A percentile compares a stretch with the other conserved stretches of the same genome.
These are phyloP conservation scores for Axea sp. DNA, from an alignment of 2,888 invertebrate species.

Conservation along the genomic window DNA sequence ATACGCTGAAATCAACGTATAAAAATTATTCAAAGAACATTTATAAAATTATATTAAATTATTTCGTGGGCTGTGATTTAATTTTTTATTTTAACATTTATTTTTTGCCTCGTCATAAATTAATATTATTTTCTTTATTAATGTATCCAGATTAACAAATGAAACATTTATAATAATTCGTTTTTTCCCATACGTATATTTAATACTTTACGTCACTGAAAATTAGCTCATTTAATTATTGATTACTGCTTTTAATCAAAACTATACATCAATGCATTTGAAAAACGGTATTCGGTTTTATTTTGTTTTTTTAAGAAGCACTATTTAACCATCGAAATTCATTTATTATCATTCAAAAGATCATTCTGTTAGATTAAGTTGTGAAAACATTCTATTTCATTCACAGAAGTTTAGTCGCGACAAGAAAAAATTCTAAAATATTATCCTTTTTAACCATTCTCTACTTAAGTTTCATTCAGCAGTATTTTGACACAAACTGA, in stretches of 20 bases:
- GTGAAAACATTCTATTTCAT: conserved; percentile 31
- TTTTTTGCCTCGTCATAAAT: too few species aligned
- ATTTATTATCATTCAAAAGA: conserved; percentile 49
- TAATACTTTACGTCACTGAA: too few species aligned
- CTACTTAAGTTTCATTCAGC: conserved; percentile 26
- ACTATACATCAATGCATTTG: conserved; percentile 2
- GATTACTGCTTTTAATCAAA: conserved; percentile 9
- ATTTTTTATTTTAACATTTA: too few species aligned
- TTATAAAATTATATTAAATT: too few species aligned
- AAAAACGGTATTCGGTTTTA: conserved; percentile 30
- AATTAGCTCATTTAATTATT: too few species aligned
- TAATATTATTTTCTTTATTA: too few species aligned
- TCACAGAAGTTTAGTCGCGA: conserved; percentile 25
- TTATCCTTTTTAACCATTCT: conserved; percentile 29
- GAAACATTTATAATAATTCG: too few species aligned
- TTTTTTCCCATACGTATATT: too few species aligned
- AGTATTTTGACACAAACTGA: conserved; percentile 17
- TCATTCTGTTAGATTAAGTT: conserved; percentile 46
- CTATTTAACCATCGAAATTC: conserved; percentile 37
- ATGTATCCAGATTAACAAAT: too few species aligned
- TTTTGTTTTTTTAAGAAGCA: conserved; percentile 8
- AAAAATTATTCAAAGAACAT: too few species aligned
- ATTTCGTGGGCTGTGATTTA: too few species aligned
- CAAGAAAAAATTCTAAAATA: conserved; percentile 44
- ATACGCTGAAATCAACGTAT: too few species aligned